A percentile compares a stretch with the other conserved stretches of the same genome.
These are phyloP conservation scores for Numenius phaeopus DNA, from an alignment of 2,797 vertebrate genomes.

Conservation along the genomic window DNA sequence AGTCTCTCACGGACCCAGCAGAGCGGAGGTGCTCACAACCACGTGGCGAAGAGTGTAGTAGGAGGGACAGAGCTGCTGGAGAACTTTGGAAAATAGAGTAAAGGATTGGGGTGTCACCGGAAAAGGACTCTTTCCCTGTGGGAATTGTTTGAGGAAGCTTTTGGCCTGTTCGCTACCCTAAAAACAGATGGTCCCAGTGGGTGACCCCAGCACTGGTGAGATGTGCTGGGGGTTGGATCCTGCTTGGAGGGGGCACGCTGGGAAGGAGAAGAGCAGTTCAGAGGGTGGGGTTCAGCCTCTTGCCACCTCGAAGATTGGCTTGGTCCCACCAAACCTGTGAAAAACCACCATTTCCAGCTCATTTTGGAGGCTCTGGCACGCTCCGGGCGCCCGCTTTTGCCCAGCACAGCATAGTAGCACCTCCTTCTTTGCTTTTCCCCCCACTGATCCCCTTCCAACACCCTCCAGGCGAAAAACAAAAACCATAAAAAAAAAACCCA, in stretches of 20 bases:
- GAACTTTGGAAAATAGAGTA: background rate
- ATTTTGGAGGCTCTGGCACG: background rate
- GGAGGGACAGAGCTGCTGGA: background rate
- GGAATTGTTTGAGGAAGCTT: background rate
- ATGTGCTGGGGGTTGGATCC: background rate
- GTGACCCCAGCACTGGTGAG: background rate
- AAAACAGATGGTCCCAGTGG: background rate
- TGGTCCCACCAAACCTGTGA: fast-evolving
- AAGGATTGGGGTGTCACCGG: background rate
- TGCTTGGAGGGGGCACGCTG: background rate
- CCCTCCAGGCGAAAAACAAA: background rate
- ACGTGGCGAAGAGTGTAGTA: fast-evolving
- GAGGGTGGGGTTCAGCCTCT: background rate
- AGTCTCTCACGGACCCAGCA: fast-evolving
- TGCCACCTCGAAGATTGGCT: background rate
- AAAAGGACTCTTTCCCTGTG: background rate
- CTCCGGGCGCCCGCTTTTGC: background rate
- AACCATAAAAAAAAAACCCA: background rate
- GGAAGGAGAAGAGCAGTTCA: background rate
- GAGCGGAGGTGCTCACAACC: background rate
- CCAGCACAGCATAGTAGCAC: fast-evolving
- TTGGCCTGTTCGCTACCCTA: background rate
- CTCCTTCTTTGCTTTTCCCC: background rate
- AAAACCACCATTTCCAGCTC: background rate
- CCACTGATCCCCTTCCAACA: background rate